These are phyloP conservation scores for Gracilinanus agilis DNA, from an alignment of 2,113 vertebrate genomes.

Conservation along the genomic window DNA sequence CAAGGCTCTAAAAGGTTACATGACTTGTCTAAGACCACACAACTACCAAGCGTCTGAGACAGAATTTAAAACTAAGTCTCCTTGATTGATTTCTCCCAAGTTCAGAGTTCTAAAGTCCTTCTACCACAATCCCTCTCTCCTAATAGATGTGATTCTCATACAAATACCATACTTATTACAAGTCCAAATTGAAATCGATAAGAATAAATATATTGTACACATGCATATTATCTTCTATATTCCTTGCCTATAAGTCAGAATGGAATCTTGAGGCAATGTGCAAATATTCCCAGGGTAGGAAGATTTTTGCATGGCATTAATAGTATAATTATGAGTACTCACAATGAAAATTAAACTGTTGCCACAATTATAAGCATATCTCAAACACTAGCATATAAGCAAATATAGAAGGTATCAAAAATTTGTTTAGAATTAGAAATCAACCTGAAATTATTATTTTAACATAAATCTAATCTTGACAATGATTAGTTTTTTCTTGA, in stretches of 20 bases:
- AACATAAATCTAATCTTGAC: constrained; percentile 22
- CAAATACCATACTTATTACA: neutral
- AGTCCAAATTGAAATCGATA: neutral
- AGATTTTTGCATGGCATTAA: neutral
- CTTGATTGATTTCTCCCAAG: neutral
- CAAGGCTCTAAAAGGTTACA: neutral
- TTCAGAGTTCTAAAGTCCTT: neutral
- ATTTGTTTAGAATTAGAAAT: constrained; percentile 31
- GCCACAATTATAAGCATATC: neutral
- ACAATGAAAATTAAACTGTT: neutral
- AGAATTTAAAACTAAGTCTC: neutral
- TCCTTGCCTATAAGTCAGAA: constrained; percentile 36
- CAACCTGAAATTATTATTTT: constrained; percentile 29
- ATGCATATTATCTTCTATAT: neutral
- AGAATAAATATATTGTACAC: neutral
- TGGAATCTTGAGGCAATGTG: neutral
- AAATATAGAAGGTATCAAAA: neutral
- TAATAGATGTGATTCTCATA: neutral
- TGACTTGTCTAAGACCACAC: neutral
- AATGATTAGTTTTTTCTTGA: neutral
- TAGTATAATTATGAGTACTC: neutral
- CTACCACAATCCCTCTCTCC: neutral
- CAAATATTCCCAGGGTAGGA: neutral
- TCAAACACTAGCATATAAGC: neutral
- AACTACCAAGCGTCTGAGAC: neutral